Base-by-base conservation (phyloP, 2,797 vertebrate genomes). In the Calcarius lapponicus region DNA sequence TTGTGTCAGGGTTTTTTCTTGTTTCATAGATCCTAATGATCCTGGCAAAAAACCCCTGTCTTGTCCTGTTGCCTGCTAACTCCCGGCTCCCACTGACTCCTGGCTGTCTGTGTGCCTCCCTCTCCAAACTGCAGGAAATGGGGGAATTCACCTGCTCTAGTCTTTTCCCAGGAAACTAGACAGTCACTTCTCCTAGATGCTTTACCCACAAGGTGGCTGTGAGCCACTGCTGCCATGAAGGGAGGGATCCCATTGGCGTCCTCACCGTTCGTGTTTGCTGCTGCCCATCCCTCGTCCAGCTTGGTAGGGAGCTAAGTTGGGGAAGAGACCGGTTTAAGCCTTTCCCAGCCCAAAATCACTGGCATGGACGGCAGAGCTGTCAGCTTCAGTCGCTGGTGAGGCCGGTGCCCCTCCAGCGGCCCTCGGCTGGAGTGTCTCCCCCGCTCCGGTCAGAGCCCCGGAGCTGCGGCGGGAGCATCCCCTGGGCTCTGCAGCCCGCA, bases 21-120 rank as follows among this genome's bases (percentile, higher is more conserved):
- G 16, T 85, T 93, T 90, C 54, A n/a, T 42, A 51, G 54, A 51
- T 69, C 36, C 60, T 70, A 47, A 62, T 25, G 18, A 51, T 62
- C 15, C 40, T 25, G 69, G 5, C 28, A n/a, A 54, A 38, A 56
- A 57, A 9, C 0, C 0, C 7, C 38, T 1, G 17, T 74, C 21
- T 81, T 1, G 0, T 12, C 11, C 3, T 78, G 18, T 43, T 48
- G n/a, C 26, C 43, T 66, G n/a, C 36, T 61, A 19, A 43, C 5
- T 9, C 12, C 14, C 3, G 19, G 22, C 13, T 76, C 42, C 53
- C 0, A 0, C 48, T 54, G 22, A 47, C 31, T 92, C 8, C 42
- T 36, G 36, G 31, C 28, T 82, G 48, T 5, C 26, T 62, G 4
- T n/a, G 7, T 51, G 14, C 22, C 9, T 34, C 7, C 6, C 34